Conservation (phyloP, 2,888 invertebrate species). For the Trisateles emortualis region DNA sequence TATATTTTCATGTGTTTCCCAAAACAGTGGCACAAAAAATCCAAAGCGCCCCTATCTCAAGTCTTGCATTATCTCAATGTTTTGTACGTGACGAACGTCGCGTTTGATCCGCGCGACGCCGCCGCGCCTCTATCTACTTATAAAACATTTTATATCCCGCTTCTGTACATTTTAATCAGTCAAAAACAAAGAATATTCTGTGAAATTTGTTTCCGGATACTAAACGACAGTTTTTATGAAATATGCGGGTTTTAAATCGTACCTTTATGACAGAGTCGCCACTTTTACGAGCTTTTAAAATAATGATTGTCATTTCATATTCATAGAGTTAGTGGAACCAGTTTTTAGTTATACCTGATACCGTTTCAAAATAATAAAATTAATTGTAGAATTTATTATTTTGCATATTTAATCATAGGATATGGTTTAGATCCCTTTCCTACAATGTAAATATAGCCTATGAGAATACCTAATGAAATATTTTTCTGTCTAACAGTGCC, state of each 20-base stretch:
- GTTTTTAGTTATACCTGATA: neutral
- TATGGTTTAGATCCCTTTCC: no score
- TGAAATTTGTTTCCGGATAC: conserved; percentile 77
- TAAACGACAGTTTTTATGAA: conserved; percentile 73
- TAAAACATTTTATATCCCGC: conserved; percentile 75
- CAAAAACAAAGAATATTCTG: conserved; percentile 72
- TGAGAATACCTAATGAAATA: no score
- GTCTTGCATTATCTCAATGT: conserved; percentile 75
- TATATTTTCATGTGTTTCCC: conserved; percentile 70
- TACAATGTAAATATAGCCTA: no score
- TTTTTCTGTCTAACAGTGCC: no score
- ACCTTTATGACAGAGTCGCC: conserved; percentile 46
- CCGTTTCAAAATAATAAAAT: neutral
- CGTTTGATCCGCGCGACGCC: conserved; percentile 78
- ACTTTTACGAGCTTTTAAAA: conserved; percentile 48
- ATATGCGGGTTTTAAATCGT: conserved; percentile 54
- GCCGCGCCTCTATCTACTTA: conserved; percentile 70
- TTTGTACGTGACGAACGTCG: conserved; percentile 70
- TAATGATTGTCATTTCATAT: conserved; percentile 34
- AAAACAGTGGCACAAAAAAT: conserved; percentile 77
- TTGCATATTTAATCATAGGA: no score
- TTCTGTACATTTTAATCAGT: conserved; percentile 84
- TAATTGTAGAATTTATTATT: no score
- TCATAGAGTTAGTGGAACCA: conserved; percentile 19
- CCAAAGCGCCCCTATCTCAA: conserved; percentile 74